phyloP scores from a whole-genome alignment of 2,888 invertebrate genomes.

The Trichopria drosophilae region DNA sequence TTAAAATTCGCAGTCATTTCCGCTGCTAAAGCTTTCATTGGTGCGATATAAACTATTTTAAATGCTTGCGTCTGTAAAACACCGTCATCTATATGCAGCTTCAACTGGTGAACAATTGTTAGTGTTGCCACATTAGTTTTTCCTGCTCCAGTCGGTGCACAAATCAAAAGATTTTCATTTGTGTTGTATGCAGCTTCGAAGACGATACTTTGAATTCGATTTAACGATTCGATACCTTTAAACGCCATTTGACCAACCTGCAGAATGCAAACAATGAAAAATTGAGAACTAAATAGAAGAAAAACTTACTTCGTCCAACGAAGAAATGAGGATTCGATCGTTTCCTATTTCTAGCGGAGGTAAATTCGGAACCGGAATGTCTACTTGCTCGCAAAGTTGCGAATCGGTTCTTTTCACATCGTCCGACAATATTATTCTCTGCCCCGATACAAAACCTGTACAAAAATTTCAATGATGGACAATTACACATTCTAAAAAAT shows the following conservation, averaged over 20 bases:
- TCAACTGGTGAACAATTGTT: slow-evolving; percentile 87
- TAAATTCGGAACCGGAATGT: slow-evolving; percentile 72
- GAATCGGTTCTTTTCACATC: slow-evolving; percentile 73
- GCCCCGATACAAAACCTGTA: slow-evolving; percentile 75
- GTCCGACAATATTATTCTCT: slow-evolving; percentile 78
- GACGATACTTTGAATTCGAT: slow-evolving; percentile 94
- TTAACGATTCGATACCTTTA: slow-evolving; percentile 80
- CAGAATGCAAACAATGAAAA: slow-evolving; percentile 10
- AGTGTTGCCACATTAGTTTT: slow-evolving; percentile 98
- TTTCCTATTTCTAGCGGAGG: slow-evolving; percentile 67
- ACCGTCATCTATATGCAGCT: slow-evolving; percentile 78
- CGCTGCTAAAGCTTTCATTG: slow-evolving; percentile 98
- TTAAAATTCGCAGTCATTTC: slow-evolving; percentile 97
- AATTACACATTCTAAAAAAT: slow-evolving; percentile 33
- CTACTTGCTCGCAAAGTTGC: slow-evolving; percentile 82
- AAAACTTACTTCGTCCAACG: slow-evolving; percentile 66
- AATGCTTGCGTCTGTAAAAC: slow-evolving; percentile 88
- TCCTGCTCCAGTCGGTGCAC: slow-evolving; percentile 98
- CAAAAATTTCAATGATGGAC: slow-evolving; percentile 39
- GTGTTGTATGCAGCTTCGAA: slow-evolving; percentile 93
- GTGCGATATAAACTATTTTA: slow-evolving; percentile 98
- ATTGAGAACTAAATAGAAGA: slow-evolving; percentile 11
- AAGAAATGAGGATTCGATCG: slow-evolving; percentile 65
- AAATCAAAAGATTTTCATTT: slow-evolving; percentile 95
- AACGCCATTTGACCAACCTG: slow-evolving; percentile 89